Evolutionary conservation across 2,113 vertebrate genomes (phyloP).

Genomic region (Lontra canadensis): DNA sequence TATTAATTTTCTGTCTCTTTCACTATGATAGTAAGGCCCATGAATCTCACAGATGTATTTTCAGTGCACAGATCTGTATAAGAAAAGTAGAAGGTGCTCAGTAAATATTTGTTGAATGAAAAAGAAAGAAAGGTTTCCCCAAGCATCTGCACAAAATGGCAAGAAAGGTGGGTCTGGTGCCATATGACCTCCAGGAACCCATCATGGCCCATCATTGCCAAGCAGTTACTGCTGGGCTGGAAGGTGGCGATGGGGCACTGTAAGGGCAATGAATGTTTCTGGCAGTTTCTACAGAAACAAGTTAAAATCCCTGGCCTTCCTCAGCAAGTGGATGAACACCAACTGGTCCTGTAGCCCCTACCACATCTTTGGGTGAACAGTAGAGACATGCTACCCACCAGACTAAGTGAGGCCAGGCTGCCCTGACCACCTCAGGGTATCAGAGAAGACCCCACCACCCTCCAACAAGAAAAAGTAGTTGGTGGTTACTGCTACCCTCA

Average conservation of each 20-base stretch:
- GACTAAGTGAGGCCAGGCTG: slow-evolving; percentile 89
- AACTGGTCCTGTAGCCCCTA: slow-evolving; percentile 88
- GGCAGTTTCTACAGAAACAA: slow-evolving; percentile 92
- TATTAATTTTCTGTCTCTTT: neutral
- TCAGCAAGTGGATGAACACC: slow-evolving; percentile 91
- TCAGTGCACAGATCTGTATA: neutral
- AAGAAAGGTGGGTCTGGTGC: slow-evolving; percentile 84
- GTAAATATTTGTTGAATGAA: neutral
- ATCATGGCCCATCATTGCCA: slow-evolving; percentile 81
- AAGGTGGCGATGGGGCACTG: slow-evolving; percentile 89
- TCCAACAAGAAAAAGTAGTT: slow-evolving; percentile 90
- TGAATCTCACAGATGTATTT: neutral
- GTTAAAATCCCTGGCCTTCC: slow-evolving; percentile 89
- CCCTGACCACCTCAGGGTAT: slow-evolving; percentile 89
- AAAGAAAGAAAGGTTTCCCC: neutral
- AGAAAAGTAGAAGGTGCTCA: neutral
- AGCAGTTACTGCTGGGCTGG: slow-evolving; percentile 85
- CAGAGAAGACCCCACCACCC: slow-evolving; percentile 87
- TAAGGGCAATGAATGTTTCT: slow-evolving; percentile 89
- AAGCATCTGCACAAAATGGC: neutral
- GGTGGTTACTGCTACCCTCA: slow-evolving; percentile 88
- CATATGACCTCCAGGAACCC: slow-evolving; percentile 88
- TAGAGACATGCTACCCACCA: slow-evolving; percentile 90
- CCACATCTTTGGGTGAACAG: slow-evolving; percentile 91
- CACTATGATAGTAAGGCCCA: neutral